These are phyloP conservation scores for Lasioglossum albipes DNA, from an alignment of 1,140 invertebrate genomes.

Conservation along the genomic window DNA sequence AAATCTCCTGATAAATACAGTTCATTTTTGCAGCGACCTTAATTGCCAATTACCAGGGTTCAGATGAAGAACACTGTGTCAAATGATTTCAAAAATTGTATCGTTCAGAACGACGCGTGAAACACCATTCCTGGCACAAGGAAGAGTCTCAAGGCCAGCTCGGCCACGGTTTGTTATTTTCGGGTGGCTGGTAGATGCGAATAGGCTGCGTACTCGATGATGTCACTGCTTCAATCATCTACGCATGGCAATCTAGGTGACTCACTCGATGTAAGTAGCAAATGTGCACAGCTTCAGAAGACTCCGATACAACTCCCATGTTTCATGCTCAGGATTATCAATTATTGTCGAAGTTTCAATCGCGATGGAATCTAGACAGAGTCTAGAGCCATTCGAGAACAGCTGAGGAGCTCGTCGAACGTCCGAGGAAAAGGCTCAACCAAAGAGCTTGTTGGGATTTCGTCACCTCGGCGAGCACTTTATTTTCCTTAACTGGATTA, in stretches of 20 bases:
- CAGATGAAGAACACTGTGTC: no score
- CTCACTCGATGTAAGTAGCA: neutral
- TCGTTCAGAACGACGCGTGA: no score
- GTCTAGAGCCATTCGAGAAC: neutral
- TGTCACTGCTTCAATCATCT: neutral
- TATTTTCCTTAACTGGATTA: constrained; percentile 39
- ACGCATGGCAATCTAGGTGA: neutral
- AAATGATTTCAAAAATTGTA: no score
- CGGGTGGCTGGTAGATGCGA: neutral
- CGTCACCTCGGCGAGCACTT: neutral
- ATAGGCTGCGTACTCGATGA: neutral
- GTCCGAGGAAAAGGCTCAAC: neutral
- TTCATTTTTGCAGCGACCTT: no score
- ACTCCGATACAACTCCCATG: no score
- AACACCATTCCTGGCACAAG: neutral
- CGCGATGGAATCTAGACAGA: neutral
- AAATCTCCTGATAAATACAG: no score
- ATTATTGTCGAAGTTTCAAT: neutral
- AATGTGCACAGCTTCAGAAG: neutral
- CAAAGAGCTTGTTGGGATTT: constrained; percentile 14
- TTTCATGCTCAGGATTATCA: neutral
- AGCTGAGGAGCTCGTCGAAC: neutral
- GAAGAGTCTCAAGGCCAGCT: neutral
- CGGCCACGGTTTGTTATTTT: neutral
- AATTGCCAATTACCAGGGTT: no score